Conservation (phyloP, 1,140 invertebrate species). For the Lordiphosa clarofinis region DNA sequence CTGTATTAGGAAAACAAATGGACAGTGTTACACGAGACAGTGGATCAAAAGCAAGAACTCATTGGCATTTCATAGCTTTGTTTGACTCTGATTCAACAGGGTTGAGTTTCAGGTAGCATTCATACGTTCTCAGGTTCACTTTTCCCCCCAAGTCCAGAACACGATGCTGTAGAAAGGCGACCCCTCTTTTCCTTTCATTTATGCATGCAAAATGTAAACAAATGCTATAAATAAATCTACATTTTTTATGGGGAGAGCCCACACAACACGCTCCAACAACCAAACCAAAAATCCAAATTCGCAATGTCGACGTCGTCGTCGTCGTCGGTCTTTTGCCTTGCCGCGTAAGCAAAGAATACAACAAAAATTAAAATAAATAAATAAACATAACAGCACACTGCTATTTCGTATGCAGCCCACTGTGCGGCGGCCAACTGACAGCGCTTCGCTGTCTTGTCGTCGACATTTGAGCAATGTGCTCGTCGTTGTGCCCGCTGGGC, state of each 20-base stretch:
- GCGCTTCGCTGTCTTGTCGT: conserved; percentile 27
- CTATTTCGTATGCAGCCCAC: conserved; percentile 67
- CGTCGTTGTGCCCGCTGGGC: conserved; percentile 51
- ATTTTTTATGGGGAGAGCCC: conserved; percentile 32
- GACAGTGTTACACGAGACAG: too few species aligned
- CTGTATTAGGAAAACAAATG: too few species aligned
- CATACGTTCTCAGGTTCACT: too few species aligned
- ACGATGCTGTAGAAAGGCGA: too few species aligned
- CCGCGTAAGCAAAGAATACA: conserved; percentile 18
- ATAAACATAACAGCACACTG: conserved; percentile 72
- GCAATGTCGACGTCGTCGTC: conserved; percentile 9
- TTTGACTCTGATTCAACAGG: too few species aligned
- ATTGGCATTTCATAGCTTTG: too few species aligned
- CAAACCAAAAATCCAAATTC: conserved; percentile 2
- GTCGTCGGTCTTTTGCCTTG: conserved; percentile 5
- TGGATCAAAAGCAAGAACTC: too few species aligned
- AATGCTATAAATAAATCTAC: conserved; percentile 67
- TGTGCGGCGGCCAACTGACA: conserved; percentile 62
- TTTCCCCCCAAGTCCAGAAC: too few species aligned
- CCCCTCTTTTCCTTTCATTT: conserved; percentile 27
- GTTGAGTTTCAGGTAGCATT: too few species aligned
- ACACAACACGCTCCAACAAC: conserved; percentile 37
- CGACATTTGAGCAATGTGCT: conserved; percentile 71
- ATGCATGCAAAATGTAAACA: conserved; percentile 70
- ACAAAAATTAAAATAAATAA: conserved; percentile 55